These are phyloP conservation scores for Pampus argenteus DNA, from an alignment of 2,797 vertebrate species.

Conservation along the genomic window DNA sequence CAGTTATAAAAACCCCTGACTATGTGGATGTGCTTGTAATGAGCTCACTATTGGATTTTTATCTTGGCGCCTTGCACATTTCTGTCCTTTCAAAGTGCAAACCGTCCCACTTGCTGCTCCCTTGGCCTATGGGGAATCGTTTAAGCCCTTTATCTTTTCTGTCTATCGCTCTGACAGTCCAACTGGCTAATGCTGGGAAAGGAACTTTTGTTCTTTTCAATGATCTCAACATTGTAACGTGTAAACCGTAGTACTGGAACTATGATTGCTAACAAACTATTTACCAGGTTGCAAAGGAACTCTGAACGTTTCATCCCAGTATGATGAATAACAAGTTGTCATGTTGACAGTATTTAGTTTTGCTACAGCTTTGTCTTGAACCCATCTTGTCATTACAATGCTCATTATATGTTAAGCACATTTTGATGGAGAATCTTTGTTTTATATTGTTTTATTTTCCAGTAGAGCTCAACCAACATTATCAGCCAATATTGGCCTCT, in stretches of 20 bases:
- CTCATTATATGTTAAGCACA: background rate
- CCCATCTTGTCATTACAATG: background rate
- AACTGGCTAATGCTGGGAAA: conserved; percentile 39
- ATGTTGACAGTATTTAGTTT: background rate
- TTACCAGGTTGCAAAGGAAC: background rate
- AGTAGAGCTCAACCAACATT: no score
- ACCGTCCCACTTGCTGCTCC: conserved; percentile 51
- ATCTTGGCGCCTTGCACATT: conserved; percentile 73
- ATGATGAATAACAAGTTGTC: background rate
- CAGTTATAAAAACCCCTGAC: conserved; percentile 72
- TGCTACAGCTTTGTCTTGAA: background rate
- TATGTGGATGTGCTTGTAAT: conserved; percentile 64
- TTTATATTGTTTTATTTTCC: background rate
- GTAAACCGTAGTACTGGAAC: background rate
- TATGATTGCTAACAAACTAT: background rate
- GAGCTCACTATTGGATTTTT: conserved; percentile 74
- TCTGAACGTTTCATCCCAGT: background rate
- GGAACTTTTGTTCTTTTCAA: conserved; percentile 32
- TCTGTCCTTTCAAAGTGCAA: conserved; percentile 77
- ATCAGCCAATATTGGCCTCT: no score
- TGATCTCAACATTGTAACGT: conserved; percentile 10
- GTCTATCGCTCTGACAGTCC: conserved; percentile 35
- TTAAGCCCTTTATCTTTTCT: conserved; percentile 46
- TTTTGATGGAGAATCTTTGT: background rate
- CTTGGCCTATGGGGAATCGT: conserved; percentile 54